A percentile compares a stretch with the other conserved stretches of the same genome.
Conservation (phyloP, 92 coral and sea anemone species). For the Heteractis magnifica region DNA sequence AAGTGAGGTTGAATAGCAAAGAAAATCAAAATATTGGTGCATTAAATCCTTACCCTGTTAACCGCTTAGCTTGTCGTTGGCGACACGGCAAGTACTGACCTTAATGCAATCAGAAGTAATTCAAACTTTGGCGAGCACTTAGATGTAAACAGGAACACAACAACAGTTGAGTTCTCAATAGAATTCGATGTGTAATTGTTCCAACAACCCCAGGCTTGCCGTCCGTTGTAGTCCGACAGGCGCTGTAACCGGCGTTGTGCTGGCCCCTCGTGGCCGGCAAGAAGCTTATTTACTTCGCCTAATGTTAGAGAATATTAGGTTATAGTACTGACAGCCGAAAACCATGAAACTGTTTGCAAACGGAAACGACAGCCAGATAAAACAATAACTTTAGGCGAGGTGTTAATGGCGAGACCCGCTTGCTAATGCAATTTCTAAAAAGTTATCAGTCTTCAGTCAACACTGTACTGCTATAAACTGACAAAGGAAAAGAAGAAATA, state of each 20-base stretch:
- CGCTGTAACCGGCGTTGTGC: neutral
- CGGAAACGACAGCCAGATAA: neutral
- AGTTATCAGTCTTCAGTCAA: neutral
- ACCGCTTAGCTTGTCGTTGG: too few relatives aligned
- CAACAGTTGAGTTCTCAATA: neutral
- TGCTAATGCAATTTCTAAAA: neutral
- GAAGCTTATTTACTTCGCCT: neutral
- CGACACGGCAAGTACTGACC: neutral
- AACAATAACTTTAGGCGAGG: neutral
- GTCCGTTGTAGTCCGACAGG: neutral
- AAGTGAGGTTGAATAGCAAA: too few relatives aligned
- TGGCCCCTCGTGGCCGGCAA: neutral
- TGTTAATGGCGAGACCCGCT: neutral
- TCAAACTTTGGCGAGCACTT: neutral
- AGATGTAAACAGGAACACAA: neutral
- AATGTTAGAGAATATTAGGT: neutral
- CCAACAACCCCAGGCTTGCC: neutral
- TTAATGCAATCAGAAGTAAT: neutral
- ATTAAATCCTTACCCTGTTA: too few relatives aligned
- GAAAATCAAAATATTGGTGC: too few relatives aligned
- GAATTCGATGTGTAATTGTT: neutral
- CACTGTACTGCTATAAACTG: neutral
- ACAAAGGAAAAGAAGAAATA: neutral
- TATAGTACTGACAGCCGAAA: neutral
- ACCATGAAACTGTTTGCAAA: neutral